phyloP scores from a whole-genome alignment of 2,888 invertebrate genomes.

The Scaptomyza caliginosa region DNA sequence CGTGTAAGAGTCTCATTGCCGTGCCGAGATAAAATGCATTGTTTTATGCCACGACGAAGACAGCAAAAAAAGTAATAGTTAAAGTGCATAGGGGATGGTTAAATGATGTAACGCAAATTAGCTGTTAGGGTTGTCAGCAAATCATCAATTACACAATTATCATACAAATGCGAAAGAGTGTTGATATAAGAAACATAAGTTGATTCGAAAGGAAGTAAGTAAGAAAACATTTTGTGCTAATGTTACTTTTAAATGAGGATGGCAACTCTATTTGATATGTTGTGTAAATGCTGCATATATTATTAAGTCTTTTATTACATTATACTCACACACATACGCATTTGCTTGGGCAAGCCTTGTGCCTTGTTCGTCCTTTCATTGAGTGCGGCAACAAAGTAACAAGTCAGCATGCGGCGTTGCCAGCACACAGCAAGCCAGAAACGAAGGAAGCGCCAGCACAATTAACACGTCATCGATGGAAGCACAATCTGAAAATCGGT shows the following conservation, averaged over 20 bases:
- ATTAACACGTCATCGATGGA: conserved; percentile 63
- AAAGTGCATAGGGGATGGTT: conserved; percentile 30
- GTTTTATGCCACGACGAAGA: conserved; percentile 47
- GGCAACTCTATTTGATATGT: conserved; percentile 44
- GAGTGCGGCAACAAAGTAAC: conserved; percentile 28
- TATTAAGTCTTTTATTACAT: conserved; percentile 39
- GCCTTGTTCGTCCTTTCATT: background rate
- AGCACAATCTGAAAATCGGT: conserved; percentile 50
- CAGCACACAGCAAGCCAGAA: background rate
- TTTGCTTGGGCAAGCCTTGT: conserved; percentile 12
- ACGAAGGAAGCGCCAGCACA: conserved; percentile 32
- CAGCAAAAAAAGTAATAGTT: conserved; percentile 19
- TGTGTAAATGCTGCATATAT: conserved; percentile 6
- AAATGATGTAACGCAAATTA: conserved; percentile 46
- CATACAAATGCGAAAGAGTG: background rate
- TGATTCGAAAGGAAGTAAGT: too few species aligned
- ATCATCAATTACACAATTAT: conserved; percentile 8
- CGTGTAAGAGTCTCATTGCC: conserved; percentile 69
- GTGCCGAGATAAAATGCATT: conserved; percentile 73
- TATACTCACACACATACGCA: conserved; percentile 19
- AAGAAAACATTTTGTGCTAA: too few species aligned
- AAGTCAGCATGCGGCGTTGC: background rate
- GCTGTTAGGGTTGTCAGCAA: conserved; percentile 57
- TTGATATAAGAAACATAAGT: too few species aligned
- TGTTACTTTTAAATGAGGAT: too few species aligned